Evolutionary conservation across 2,113 vertebrate genomes (phyloP), one percentile per base, ranked within the genome.

Genomic region (Sceloporus tristichus): DNA sequence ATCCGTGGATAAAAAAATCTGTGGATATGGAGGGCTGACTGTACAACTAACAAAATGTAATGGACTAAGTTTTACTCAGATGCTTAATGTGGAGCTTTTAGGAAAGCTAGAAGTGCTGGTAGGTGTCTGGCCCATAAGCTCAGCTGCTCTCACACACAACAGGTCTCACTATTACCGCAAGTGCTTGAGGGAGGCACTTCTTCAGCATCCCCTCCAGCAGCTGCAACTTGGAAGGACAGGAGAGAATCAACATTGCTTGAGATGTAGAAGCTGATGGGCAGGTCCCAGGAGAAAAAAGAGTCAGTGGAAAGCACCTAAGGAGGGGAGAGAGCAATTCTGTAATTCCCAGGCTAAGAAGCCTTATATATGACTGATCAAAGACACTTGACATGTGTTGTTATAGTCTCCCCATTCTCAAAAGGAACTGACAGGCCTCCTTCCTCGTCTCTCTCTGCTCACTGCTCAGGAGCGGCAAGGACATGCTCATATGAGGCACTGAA

Each of bases 161-260:
- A 87, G 48, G 25, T 7, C 29, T 73, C 48, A 80, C 6, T 1
- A 59, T 42, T 81, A 88, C 85, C 78, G 16, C 9, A 74, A 81
- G 68, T 38, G 85, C 0, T 23, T 73, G 85, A 56, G 85, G 77
- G 16, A 80, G 85, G 53, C 5, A 40, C 73, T 79, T 79, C 77
- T 42, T 54, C 8, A 80, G 34, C 34, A 87, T 59, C 16, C 48
- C 66, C 14, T 87, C 77, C 48, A 87, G 34, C 53, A 80, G 34
- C 25, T 11, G 78, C 68, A 87, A 42, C 62, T 83, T 83, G 71
- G 48, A 70, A 83, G 87, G 29, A 66, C 73, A 83, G 40, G 87
- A 77, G 4, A 88, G 80, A 56, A 68, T 38, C 80, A 70, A 14
- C 87, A 88, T 88, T 13, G 42, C n/a, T 54, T 79, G 76, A 59